Evolutionary conservation across 2,888 invertebrate species (phyloP).

Genomic region (Strigamia maritima): DNA sequence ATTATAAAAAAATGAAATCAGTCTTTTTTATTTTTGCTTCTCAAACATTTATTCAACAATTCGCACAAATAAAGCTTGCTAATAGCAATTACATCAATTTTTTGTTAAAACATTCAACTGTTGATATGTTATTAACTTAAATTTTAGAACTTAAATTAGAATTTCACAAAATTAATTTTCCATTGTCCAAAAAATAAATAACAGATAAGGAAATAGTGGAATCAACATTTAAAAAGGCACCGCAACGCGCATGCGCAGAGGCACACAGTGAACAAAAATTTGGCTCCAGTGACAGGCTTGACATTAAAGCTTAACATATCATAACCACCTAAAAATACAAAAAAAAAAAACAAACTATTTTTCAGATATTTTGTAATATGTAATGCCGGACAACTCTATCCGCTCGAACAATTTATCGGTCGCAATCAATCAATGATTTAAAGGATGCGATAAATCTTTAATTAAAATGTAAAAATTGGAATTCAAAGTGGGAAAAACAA

Average conservation of each 20-base stretch:
- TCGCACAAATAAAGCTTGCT: slow-evolving; percentile 14
- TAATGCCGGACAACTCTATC: too few relatives aligned
- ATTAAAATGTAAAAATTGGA: too few relatives aligned
- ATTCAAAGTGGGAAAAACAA: too few relatives aligned
- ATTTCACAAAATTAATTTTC: neutral
- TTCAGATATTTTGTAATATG: too few relatives aligned
- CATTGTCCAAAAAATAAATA: neutral
- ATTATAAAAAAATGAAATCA: neutral
- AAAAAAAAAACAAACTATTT: too few relatives aligned
- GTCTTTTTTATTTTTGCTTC: neutral
- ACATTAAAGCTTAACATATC: slow-evolving; percentile 13
- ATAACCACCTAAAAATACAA: neutral
- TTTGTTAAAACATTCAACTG: neutral
- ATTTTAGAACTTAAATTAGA: neutral
- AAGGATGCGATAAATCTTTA: too few relatives aligned
- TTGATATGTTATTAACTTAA: slow-evolving; percentile 2
- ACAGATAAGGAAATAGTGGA: neutral
- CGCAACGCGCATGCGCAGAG: slow-evolving; percentile 20
- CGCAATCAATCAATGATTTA: too few relatives aligned
- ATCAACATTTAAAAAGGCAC: slow-evolving; percentile 7
- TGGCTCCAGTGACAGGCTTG: slow-evolving; percentile 11
- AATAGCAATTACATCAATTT: neutral
- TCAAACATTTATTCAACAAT: slow-evolving; percentile 30
- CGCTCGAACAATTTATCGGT: too few relatives aligned
- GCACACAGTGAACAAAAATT: slow-evolving; percentile 22